Evolutionary conservation across 2,888 invertebrate genomes (phyloP), one percentile per base, ranked within the genome.

Genomic region (Chrysolina oricalcia): DNA sequence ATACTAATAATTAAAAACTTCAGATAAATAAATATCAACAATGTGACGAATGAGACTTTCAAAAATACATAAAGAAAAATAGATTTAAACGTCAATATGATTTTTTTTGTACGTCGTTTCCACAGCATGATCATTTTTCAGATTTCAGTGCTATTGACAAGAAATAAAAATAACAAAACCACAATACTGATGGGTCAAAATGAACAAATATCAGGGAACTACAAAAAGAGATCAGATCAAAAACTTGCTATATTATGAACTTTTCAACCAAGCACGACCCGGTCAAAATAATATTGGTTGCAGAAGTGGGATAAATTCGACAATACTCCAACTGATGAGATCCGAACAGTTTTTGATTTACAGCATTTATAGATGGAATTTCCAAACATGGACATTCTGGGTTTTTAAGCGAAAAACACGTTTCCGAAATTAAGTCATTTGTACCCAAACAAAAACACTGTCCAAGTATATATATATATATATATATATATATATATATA

Each of bases 401-500:
- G 6, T 35, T 35, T 35, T 35, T 8, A 8, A 35, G 0, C 8
- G 35, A 35, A 35, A 35, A 35, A 35, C 5, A 27, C 8, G 35
- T 35, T 35, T 8, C 3, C 8, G 6, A 64, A 64, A 35, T n/a
- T 19, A n/a, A 40, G 5, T 27, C 35, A 40, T 40, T n/a, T 64
- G 40, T 41, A 64, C 40, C 10, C n/a, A 27, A 63, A n/a, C 27
- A 10, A 63, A 15, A 11, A 41, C 2, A 64, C 8, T 35, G 35
- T 35, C 8, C 8, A 4, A 17, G 27, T 64, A 19, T 17, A 40
- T 64, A 64, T 17, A 40, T 64, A 64, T 64, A 19, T 17, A 40
- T 64, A 64, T 64, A 19, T 17, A 40, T 64, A 64, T 64, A 19
- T 17, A 40, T 64, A 64, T 64, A 19, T 17, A 40, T 64, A 64